Percentiles rank a stretch among this genome's conserved stretches.
These are phyloP conservation scores for Perca flavescens DNA, from an alignment of 2,113 vertebrate species.

Conservation along the genomic window DNA sequence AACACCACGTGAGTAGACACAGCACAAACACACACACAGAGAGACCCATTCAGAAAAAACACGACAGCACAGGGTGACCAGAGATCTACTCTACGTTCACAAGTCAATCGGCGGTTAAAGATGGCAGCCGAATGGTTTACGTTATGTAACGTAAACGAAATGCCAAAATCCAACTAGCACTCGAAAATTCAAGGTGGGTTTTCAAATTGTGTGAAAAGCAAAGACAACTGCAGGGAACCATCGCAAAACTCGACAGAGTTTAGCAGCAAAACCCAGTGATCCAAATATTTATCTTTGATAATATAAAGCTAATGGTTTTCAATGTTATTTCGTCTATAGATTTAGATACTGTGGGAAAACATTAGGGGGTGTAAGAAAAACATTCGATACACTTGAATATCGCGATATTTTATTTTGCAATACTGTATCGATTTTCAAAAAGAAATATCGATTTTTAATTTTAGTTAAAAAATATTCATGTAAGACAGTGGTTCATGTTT, in stretches of 20 bases:
- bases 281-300: background rate
- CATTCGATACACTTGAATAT: no score
- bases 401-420: no score
- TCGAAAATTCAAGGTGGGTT: background rate
- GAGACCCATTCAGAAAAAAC: conserved; percentile 59
- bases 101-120: background rate
- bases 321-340: background rate
- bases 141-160: background rate
- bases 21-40: conserved; percentile 42
- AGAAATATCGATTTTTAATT: no score
- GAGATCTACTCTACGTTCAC: background rate
- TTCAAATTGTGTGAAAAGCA: background rate
- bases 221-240: background rate
- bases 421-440: no score
- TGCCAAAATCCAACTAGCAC: background rate
- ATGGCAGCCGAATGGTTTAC: background rate
- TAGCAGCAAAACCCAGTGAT: background rate
- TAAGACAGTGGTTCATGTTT: no score
- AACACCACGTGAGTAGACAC: conserved; percentile 8
- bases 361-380: no score
- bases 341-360: background rate
- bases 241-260: background rate
- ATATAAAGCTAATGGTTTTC: background rate
- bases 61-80: background rate
- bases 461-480: no score